phyloP scores from a whole-genome alignment of 2,113 vertebrate genomes.

The Barbus barbus region DNA sequence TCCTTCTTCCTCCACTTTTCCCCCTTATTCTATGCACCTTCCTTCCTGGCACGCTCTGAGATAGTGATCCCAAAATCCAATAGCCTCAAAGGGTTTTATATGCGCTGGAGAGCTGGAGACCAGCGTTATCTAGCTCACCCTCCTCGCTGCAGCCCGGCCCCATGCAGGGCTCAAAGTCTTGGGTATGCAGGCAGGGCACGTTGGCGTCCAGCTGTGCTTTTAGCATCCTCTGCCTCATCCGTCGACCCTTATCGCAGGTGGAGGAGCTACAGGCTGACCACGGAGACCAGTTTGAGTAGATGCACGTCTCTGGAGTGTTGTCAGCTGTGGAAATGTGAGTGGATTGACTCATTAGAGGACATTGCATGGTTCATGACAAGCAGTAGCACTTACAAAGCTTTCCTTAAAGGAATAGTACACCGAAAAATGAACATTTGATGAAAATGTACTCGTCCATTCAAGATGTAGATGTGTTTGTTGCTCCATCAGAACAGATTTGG shows the following conservation, averaged over 20 bases:
- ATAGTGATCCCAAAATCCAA: not conserved
- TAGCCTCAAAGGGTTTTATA: conserved; percentile 1
- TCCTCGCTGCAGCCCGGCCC: conserved; percentile 83
- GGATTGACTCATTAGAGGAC: not conserved
- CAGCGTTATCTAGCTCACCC: conserved; percentile 72
- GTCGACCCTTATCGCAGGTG: conserved; percentile 91
- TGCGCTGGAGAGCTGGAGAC: not conserved
- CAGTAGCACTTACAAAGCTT: not conserved
- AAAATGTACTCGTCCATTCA: too few species aligned
- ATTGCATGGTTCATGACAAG: not conserved
- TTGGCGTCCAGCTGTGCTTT: conserved; percentile 93
- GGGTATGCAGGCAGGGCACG: conserved; percentile 90
- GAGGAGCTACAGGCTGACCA: conserved; percentile 96
- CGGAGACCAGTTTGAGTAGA: conserved; percentile 90
- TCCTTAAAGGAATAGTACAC: too few species aligned
- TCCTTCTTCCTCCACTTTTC: too few species aligned
- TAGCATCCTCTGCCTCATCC: conserved; percentile 96
- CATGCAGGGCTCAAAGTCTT: conserved; percentile 79
- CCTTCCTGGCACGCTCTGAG: not conserved
- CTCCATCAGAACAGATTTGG: too few species aligned
- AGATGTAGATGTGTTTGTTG: too few species aligned
- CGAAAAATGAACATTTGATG: too few species aligned
- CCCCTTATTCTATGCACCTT: not conserved
- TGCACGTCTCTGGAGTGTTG: conserved; percentile 93
- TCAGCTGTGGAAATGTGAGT: conserved; percentile 72